A percentile compares a stretch with the other conserved stretches of the same genome.
Evolutionary conservation across 2,888 invertebrate genomes (phyloP).

Genomic region (Eupithecia insigniata): DNA sequence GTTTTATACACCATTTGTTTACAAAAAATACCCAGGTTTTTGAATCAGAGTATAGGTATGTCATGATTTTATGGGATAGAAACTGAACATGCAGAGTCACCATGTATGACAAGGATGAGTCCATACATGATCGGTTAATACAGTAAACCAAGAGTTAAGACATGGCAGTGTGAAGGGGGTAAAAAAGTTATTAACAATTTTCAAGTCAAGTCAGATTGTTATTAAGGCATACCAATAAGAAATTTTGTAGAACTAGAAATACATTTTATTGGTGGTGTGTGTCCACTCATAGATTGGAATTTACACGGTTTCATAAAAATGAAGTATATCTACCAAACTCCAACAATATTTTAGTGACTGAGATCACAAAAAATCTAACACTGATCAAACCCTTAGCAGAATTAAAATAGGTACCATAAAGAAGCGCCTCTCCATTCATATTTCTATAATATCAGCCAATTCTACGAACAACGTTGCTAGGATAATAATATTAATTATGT

Average conservation of each 20-base stretch:
- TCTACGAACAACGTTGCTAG: conserved; percentile 54
- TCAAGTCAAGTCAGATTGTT: background rate
- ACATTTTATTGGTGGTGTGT: background rate
- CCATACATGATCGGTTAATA: background rate
- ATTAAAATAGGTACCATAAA: conserved; percentile 54
- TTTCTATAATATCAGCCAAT: conserved; percentile 43
- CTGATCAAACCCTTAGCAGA: background rate
- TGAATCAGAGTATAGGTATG: no score
- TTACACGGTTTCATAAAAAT: background rate
- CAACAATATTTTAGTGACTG: background rate
- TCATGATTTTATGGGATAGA: background rate
- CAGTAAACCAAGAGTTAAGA: background rate
- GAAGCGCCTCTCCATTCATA: conserved; percentile 57
- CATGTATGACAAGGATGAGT: no score
- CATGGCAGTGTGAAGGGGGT: background rate
- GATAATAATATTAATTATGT: conserved; percentile 55
- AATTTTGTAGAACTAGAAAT: background rate
- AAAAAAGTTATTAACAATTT: background rate
- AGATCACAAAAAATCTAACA: background rate
- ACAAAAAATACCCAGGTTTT: no score
- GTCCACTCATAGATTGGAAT: background rate
- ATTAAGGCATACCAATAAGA: background rate
- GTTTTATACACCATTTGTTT: no score
- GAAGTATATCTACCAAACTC: background rate
- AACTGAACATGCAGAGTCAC: background rate